These are phyloP conservation scores for Percina caprodes DNA, from an alignment of 2,113 vertebrate genomes.

Conservation along the genomic window DNA sequence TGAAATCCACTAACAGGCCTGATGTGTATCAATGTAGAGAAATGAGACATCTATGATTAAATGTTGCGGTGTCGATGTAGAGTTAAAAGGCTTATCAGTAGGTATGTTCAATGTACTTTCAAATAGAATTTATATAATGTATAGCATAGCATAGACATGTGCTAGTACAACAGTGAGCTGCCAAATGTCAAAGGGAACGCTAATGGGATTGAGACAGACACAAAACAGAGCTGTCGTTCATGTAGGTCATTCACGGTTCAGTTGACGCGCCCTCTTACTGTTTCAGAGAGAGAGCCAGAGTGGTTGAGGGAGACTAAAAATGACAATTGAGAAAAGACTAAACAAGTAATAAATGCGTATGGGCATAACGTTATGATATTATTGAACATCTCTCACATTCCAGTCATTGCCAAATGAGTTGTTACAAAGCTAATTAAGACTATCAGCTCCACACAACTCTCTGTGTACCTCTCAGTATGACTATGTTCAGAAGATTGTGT, in stretches of 20 bases:
- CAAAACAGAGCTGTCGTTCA: not conserved
- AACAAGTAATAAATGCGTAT: not conserved
- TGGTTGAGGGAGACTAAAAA: not conserved
- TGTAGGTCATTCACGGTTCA: conserved; percentile 32
- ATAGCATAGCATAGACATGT: not conserved
- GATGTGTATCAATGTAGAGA: not conserved
- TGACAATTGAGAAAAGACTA: not conserved
- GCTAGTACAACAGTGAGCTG: not conserved
- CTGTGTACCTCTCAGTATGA: too few species aligned
- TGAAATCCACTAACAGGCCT: not conserved
- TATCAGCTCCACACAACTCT: too few species aligned
- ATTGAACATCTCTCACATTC: too few species aligned
- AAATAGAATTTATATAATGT: conserved; percentile 32
- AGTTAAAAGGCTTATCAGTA: conserved; percentile 27
- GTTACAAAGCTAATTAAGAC: too few species aligned
- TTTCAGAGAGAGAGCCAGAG: conserved; percentile 4
- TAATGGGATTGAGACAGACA: not conserved
- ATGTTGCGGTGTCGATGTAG: conserved; percentile 24
- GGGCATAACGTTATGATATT: too few species aligned
- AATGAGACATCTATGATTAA: conserved; percentile 45
- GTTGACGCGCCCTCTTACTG: not conserved
- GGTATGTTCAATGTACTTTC: conserved; percentile 9
- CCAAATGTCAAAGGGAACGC: conserved; percentile 19
- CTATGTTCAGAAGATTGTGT: too few species aligned
- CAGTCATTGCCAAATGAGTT: too few species aligned